These are phyloP conservation scores for Cheilinus undulatus DNA, from an alignment of 2,113 vertebrate species.

Conservation along the genomic window DNA sequence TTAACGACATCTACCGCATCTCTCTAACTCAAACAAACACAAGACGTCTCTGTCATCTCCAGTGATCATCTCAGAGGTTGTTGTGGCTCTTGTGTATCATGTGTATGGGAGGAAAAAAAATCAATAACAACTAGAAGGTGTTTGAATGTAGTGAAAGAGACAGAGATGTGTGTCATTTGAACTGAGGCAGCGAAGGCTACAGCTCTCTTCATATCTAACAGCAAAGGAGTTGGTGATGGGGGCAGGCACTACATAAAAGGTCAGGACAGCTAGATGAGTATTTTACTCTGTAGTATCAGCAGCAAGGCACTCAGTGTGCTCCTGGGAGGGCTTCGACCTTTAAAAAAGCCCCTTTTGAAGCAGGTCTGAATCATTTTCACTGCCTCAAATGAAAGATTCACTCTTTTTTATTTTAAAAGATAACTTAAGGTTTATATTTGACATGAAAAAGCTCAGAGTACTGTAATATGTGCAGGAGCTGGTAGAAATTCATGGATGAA, in stretches of 20 bases:
- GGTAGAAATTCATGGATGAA: not conserved
- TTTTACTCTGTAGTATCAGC: slow-evolving; percentile 37
- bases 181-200: slow-evolving; percentile 52
- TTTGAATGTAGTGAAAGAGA: slow-evolving; percentile 45
- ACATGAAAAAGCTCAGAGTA: not conserved
- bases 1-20: not conserved
- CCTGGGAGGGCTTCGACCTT: slow-evolving; percentile 37
- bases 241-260: slow-evolving; percentile 50
- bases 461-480: not conserved
- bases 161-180: slow-evolving; percentile 42
- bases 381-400: slow-evolving; percentile 7
- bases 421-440: not conserved
- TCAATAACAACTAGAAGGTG: slow-evolving; percentile 60
- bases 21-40: not conserved
- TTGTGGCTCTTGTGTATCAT: not conserved
- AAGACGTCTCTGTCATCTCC: slow-evolving; percentile 12
- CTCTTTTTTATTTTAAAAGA: not conserved
- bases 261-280: slow-evolving; percentile 55
- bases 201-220: not conserved
- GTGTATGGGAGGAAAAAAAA: slow-evolving; percentile 38
- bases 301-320: slow-evolving; percentile 30
- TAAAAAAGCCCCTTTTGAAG: slow-evolving; percentile 8
- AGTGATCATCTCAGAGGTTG: slow-evolving; percentile 47
- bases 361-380: slow-evolving; percentile 9
- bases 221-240: slow-evolving; percentile 20